These are phyloP conservation scores for Phenganax marumi DNA, from an alignment of 92 coral and sea anemone genomes.

Conservation along the genomic window DNA sequence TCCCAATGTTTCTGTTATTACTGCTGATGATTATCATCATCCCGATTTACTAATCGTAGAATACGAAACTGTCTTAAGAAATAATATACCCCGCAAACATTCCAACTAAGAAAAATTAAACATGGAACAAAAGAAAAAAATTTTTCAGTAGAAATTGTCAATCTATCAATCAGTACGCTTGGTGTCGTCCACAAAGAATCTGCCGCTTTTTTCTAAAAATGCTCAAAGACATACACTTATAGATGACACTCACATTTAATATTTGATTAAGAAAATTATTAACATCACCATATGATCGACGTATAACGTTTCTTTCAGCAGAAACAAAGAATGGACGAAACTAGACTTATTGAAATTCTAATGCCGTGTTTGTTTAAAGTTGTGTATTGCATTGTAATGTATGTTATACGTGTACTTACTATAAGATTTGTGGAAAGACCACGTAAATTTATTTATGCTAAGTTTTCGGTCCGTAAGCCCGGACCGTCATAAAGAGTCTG, in stretches of 20 bases:
- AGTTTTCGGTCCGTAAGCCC: no score
- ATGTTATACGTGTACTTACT: no score
- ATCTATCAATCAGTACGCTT: neutral
- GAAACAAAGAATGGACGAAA: neutral
- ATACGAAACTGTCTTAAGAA: neutral
- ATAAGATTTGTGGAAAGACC: no score
- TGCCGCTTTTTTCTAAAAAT: neutral
- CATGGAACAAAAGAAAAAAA: neutral
- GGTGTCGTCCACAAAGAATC: neutral
- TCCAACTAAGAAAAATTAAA: neutral
- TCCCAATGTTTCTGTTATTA: neutral
- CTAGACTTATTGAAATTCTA: neutral
- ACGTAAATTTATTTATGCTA: no score
- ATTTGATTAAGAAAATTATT: neutral
- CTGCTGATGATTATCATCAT: neutral
- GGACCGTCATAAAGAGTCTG: no score
- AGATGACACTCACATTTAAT: neutral
- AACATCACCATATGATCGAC: neutral
- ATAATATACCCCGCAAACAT: neutral
- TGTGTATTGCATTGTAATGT: no score
- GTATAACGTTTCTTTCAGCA: no score
- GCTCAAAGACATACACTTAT: neutral
- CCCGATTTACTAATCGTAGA: neutral
- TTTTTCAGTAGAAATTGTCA: neutral
- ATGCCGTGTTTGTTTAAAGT: no score